Percentiles rank a stretch among this genome's conserved stretches.
Evolutionary conservation across 2,888 invertebrate genomes (phyloP).

Genomic region (Brachyopa scutellaris): DNA sequence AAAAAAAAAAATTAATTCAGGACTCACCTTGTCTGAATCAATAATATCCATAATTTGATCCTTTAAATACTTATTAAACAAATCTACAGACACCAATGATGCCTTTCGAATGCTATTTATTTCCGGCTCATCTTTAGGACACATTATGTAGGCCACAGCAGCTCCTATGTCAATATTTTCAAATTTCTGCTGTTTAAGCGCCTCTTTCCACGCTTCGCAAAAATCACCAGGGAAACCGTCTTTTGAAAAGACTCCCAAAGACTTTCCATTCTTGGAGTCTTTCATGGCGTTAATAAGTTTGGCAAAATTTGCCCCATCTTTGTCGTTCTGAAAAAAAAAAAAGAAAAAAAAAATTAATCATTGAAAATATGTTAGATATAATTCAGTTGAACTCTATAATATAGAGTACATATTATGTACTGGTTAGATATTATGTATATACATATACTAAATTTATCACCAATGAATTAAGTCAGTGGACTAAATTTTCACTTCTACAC

Average conservation of each 20-base stretch:
- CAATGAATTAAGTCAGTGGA: too few relatives aligned
- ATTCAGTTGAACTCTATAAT: too few relatives aligned
- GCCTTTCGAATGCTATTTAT: constrained; percentile 95
- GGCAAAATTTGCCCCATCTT: constrained; percentile 95
- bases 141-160: constrained; percentile 92
- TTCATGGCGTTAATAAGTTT: constrained; percentile 91
- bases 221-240: constrained; percentile 97
- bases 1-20: too few relatives aligned
- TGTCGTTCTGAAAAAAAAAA: constrained; percentile 86
- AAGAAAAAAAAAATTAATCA: constrained; percentile 74
- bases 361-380: background rate
- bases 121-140: constrained; percentile 97
- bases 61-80: constrained; percentile 97
- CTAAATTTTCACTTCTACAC: too few relatives aligned
- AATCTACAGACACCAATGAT: constrained; percentile 94
- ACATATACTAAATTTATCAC: too few relatives aligned
- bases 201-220: constrained; percentile 93
- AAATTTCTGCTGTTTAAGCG: constrained; percentile 89
- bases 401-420: too few relatives aligned
- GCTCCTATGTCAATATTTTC: constrained; percentile 94
- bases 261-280: constrained; percentile 93
- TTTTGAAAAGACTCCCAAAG: constrained; percentile 94
- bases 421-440: too few relatives aligned
- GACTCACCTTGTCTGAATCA: constrained; percentile 95
- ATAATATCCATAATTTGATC: constrained; percentile 99